Evolutionary conservation across 2,797 vertebrate genomes (phyloP), one percentile per base, ranked within the genome.

Genomic region (Ceryle rudis): DNA sequence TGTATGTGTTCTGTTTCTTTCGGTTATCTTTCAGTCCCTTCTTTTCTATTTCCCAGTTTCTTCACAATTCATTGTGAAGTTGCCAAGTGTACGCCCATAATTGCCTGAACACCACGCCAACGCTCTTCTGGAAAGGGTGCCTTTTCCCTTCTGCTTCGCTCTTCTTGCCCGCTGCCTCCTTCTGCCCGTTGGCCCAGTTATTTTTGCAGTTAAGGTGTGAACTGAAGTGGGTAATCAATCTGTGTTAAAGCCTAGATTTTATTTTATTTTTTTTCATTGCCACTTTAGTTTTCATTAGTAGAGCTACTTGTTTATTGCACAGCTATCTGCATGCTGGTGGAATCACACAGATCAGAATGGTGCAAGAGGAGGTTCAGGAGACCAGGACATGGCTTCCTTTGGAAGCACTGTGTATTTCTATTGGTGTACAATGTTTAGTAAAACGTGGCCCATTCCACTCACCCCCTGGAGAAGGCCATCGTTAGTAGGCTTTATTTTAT

Each of bases 341-440:
- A 70, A 61, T 23, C 52, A 49, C 1, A 0, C 35, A 44, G 49
- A 9, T 55, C 0, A 0, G 42, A 60, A 61, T 12, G 11, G 44
- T 31, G 26, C 44, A 52, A 57, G 70, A 90, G 37, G 41, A 72
- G 20, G 47, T 73, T 73, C 21, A 39, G 46, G 74, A 89, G n/a
- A 52, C 28, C 5, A 26, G 66, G 67, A 60, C 64, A 47, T 1
- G 2, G 31, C 35, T 90, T 86, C 20, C 33, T 55, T 73, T 64
- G 61, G 61, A 81, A 88, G 19, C 61, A 11, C 35, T 55, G 46
- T 4, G 3, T 8, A 35, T 77, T 77, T 52, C 22, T 70, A 25
- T 23, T 19, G 35, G 35, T 0, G 0, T 64, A 35, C 18, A 33
- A 0, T 33, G 11, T 70, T 66, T 47, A 37, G n/a, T 87, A 62